phyloP scores from a whole-genome alignment of 2,113 vertebrate genomes.

The human region GRCh38 chr3:143004001-143004500 shows the following conservation, averaged over 20 bases:
- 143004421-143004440: no score
- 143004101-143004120: not conserved
- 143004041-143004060: conserved; percentile 9
- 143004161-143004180: not conserved
- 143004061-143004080: not conserved
- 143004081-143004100: conserved; percentile 23
- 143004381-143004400: no score
- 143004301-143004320: conserved; percentile 32
- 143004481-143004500: no score
- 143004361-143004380: no score
- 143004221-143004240: conserved; percentile 27
- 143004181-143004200: not conserved
- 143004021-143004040: not conserved
- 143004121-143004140: not conserved
- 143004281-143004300: not conserved
- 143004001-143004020: conserved; percentile 38
- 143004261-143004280: not conserved
- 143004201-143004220: not conserved
- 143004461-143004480: no score
- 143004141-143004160: not conserved
- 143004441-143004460: no score
- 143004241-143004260: not conserved
- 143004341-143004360: not conserved
- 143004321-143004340: not conserved
- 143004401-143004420: no score